Evolutionary conservation across 2,888 invertebrate genomes (phyloP), one percentile per base, ranked within the genome.

Genomic region (Mystacides longicornis): DNA sequence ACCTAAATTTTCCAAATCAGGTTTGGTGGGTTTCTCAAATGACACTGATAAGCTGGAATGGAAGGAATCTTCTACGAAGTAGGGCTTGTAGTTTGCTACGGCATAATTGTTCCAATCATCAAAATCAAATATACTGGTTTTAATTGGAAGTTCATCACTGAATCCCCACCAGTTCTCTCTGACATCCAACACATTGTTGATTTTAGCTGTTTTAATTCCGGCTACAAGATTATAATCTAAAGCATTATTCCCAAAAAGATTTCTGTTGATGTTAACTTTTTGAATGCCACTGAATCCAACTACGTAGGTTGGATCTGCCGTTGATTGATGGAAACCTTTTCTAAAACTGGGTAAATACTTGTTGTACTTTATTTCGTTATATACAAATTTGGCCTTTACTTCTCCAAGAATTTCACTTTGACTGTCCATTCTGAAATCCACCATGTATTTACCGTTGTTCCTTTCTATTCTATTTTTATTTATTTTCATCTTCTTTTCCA

Each of bases 41-140:
- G 85, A 79, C 1, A 84, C 79, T 0, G 91, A 91, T 23, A 88
- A 77, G 63, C 89, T 89, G 0, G 88, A 80, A 61, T 88, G 86
- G 64, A 90, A 82, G 49, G 81, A 78, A 62, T 91, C 86, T 67
- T 86, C 86, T 0, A 87, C 80, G 55, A 96, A 79, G 69, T 85
- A 98, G 0, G 98, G 99, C 53, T 86, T 81, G 70, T 88, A 99
- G 14, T 86, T 81, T 0, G 96, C 97, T 51, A 96, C 83, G 0
- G 96, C 96, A 69, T 93, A 95, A 70, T 94, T 93, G 69, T 99
- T 99, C 98, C 99, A 99, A 69, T 98, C 97, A 69, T 99, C 96
- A 71, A 99, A 97, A 72, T 98, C 98, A 68, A 98, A 97, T 65
- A 98, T 95, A 67, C 85, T 81, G 51, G 82, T 79, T 63, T 84